Evolutionary conservation across 2,797 vertebrate genomes (phyloP), one percentile per base, ranked within the genome.

Genomic region (Anabacerthia variegaticeps): DNA sequence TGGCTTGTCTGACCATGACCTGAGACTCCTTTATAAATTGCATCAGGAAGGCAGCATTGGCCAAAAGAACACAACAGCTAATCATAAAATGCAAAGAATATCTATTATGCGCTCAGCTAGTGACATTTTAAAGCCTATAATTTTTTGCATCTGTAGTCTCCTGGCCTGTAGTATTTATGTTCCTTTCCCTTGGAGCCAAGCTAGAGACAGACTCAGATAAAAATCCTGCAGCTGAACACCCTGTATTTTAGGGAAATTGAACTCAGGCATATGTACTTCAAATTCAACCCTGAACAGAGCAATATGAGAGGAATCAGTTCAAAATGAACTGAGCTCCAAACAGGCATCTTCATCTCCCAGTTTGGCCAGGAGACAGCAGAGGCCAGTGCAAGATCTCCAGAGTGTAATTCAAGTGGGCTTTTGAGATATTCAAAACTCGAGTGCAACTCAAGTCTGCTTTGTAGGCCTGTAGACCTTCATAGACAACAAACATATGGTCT

Each of bases 51-150:
- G 72, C 86, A 95, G 82, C 41, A 43, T 1, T 89, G 84, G 94
- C 88, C 86, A 92, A 91, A 34, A 85, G 58, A 94, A 95, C 67
- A 85, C 79, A 96, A 93, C 84, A 93, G 72, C 86, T 96, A 94
- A 96, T 92, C 87, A 87, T 54, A 92, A 96, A 97, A 89, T 81
- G 75, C 1, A 0, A 94, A 91, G 88, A 95, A 94, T 87, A 94
- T 97, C 92, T 91, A 97, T 95, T 95, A 95, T 89, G 49, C 24
- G 68, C 93, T 96, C 95, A 94, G 87, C 46, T 74, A 94, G 68
- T 95, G 95, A 95, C 93, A 93, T 95, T 95, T 93, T 96, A 96
- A 97, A 97, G 88, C 79, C 94, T 93, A 8, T 97, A 96, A 97
- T 96, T 62, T 94, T 96, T 96, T 95, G 88, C 92, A 94, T 96